These are phyloP conservation scores for Empidonax traillii DNA, from an alignment of 2,113 vertebrate genomes.

Conservation along the genomic window DNA sequence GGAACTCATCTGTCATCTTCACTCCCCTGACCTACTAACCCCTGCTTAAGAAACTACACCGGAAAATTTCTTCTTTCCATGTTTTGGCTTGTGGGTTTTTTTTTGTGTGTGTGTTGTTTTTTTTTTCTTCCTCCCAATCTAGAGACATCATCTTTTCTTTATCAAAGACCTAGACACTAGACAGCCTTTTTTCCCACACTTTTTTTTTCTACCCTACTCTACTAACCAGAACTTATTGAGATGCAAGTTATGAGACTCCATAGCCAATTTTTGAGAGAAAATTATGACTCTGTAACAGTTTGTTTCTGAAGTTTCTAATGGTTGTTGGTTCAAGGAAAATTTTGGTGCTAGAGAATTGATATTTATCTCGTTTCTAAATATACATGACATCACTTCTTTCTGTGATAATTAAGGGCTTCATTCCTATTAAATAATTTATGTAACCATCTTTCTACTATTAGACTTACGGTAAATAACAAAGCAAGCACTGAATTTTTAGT, in stretches of 20 bases:
- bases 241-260: not conserved
- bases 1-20: not conserved
- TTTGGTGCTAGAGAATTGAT: not conserved
- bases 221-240: not conserved
- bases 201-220: not conserved
- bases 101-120: not conserved
- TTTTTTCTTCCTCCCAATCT: too few species aligned
- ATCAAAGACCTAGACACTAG: not conserved
- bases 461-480: not conserved
- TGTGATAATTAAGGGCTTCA: not conserved
- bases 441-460: not conserved
- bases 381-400: not conserved
- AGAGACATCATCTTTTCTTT: not conserved
- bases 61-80: not conserved
- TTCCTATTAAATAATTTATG: not conserved
- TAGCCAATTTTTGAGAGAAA: not conserved
- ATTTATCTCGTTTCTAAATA: not conserved
- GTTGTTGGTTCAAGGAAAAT: not conserved
- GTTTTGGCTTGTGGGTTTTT: not conserved
- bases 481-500: not conserved
- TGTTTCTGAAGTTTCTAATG: not conserved
- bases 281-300: not conserved
- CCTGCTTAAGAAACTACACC: not conserved
- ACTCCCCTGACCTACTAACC: not conserved
- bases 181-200: rapidly evolving